These are phyloP conservation scores for Stomorhina lunata DNA, from an alignment of 2,888 invertebrate species.

Conservation along the genomic window DNA sequence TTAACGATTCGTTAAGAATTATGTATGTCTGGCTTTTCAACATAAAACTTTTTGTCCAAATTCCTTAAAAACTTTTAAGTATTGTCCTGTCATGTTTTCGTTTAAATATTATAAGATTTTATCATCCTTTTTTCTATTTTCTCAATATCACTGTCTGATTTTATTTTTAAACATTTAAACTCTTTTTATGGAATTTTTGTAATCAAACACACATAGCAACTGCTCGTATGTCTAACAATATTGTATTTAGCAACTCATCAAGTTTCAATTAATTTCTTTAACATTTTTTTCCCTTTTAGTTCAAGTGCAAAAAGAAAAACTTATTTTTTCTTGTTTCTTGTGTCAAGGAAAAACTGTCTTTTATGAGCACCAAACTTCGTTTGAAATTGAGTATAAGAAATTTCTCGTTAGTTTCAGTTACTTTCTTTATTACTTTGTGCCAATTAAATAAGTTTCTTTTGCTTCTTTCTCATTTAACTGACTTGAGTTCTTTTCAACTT, in stretches of 20 bases:
- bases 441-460: conserved; percentile 52
- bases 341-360: background rate
- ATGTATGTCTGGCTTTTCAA: no score
- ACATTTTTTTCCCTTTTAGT: conserved; percentile 5
- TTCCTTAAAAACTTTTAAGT: no score
- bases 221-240: conserved; percentile 1
- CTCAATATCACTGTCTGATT: background rate
- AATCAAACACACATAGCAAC: no score
- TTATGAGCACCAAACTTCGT: background rate
- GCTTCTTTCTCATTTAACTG: background rate
- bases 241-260: conserved; percentile 63
- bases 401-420: conserved; percentile 31
- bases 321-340: background rate
- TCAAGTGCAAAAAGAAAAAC: conserved; percentile 12
- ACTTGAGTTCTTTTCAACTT: background rate
- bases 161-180: background rate
- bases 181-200: background rate
- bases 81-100: no score
- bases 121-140: no score
- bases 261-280: conserved; percentile 56
- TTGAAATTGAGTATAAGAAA: background rate
- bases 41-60: no score
- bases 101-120: no score
- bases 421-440: conserved; percentile 53
- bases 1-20: no score